Evolutionary conservation across 2,888 invertebrate species (phyloP).

Genomic region (Euzetes globulus): DNA sequence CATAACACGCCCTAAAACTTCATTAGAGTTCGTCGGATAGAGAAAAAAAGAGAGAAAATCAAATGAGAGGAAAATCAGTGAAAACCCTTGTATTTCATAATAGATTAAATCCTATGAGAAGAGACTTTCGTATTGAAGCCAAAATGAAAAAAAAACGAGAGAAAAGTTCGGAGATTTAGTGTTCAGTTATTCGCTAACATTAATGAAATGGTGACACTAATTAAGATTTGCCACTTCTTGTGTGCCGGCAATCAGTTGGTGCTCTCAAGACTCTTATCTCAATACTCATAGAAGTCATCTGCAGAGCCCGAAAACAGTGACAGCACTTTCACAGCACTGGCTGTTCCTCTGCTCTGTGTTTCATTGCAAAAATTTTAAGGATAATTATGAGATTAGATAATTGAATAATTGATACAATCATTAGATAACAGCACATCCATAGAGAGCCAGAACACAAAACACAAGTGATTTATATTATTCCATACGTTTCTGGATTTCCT

Average conservation of each 20-base stretch:
- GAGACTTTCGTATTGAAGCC: too few relatives aligned
- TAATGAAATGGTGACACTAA: conserved; percentile 2
- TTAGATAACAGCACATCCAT: background rate
- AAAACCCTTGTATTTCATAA: too few relatives aligned
- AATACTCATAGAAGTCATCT: background rate
- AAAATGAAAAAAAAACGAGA: too few relatives aligned
- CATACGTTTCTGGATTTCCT: background rate
- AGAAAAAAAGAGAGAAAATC: too few relatives aligned
- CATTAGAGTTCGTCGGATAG: too few relatives aligned
- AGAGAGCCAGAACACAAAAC: background rate
- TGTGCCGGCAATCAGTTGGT: background rate
- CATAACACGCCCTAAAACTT: too few relatives aligned
- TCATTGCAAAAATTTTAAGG: background rate
- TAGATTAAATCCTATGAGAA: too few relatives aligned
- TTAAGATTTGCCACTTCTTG: conserved; percentile 9
- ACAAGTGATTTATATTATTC: background rate
- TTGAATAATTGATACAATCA: background rate
- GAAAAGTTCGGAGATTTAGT: background rate
- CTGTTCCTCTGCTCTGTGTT: background rate
- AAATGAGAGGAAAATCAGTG: too few relatives aligned
- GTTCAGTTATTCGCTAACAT: background rate
- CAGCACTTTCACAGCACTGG: background rate
- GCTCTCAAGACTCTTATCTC: background rate
- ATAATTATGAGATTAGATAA: conserved; percentile 6
- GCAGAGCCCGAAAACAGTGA: too few relatives aligned